A percentile compares a stretch with the other conserved stretches of the same genome.
These are phyloP conservation scores for Tethya wilhelma DNA, from an alignment of 37 sponge, comb jelly and placozoan genomes.

Conservation along the genomic window DNA sequence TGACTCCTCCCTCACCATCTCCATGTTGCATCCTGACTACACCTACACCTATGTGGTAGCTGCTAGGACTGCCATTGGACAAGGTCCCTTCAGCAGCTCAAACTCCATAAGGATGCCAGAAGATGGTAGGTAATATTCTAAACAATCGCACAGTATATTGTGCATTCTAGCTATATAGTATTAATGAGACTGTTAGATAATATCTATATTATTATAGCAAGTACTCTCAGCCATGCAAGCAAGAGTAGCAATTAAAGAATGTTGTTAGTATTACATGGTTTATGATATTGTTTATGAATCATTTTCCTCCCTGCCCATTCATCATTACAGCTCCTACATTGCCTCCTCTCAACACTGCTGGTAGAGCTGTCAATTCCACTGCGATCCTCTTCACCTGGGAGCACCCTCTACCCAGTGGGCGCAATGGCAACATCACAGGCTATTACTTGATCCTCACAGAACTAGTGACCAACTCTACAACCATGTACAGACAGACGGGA, in stretches of 20 bases:
- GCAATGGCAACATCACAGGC: conserved; percentile 38
- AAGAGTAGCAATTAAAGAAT: too few species aligned
- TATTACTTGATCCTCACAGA: conserved; percentile 7
- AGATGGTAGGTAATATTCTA: conserved; percentile 56
- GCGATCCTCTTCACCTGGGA: conserved; percentile 25
- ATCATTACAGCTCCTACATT: conserved; percentile 38
- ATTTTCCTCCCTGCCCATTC: too few species aligned
- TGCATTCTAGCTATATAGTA: too few species aligned
- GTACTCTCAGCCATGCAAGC: background rate
- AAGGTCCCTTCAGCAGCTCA: conserved; percentile 35
- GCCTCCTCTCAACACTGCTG: conserved; percentile 17
- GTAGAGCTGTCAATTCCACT: conserved; percentile 14
- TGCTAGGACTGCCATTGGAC: conserved; percentile 31
- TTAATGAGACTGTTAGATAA: background rate
- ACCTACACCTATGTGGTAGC: conserved; percentile 10
- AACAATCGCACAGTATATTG: too few species aligned
- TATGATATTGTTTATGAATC: background rate
- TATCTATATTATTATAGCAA: background rate
- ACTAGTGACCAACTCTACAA: background rate
- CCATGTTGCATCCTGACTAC: conserved; percentile 26
- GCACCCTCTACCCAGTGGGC: conserved; percentile 8
- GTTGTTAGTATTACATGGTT: background rate
- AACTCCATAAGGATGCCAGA: conserved; percentile 26
- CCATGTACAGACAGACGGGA: background rate
- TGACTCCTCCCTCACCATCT: conserved; percentile 4